Percentiles rank a stretch among this genome's conserved stretches.
These are phyloP conservation scores for Mormyrops attenuatus DNA, from an alignment of 2,797 vertebrate genomes.

Conservation along the genomic window DNA sequence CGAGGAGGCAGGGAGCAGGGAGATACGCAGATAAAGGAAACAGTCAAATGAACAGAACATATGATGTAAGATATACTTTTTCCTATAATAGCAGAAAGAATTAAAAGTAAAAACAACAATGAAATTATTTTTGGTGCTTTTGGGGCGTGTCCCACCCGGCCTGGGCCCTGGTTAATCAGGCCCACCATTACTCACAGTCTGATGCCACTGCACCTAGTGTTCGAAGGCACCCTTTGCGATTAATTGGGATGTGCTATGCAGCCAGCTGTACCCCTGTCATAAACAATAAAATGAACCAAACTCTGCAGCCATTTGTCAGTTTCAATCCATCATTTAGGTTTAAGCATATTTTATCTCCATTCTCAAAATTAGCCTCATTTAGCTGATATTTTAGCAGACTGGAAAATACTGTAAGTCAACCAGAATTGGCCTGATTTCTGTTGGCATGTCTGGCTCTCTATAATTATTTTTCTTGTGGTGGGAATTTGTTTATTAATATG, in stretches of 20 bases:
- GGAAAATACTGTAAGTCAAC: not conserved
- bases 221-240: not conserved
- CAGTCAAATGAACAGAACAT: not conserved
- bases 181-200: not conserved
- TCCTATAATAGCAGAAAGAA: not conserved
- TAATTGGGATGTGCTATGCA: not conserved
- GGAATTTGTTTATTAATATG: not conserved
- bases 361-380: not conserved
- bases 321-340: not conserved
- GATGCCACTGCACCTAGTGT: not conserved
- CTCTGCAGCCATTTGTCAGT: not conserved
- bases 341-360: not conserved
- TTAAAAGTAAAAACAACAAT: not conserved
- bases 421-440: not conserved
- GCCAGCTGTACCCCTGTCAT: not conserved
- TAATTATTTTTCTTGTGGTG: not conserved
- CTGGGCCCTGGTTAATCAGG: not conserved
- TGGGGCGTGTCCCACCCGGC: not conserved
- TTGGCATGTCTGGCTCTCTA: not conserved
- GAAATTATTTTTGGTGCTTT: not conserved
- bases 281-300: not conserved
- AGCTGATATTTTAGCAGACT: not conserved
- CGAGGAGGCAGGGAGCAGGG: not conserved
- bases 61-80: not conserved
- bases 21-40: not conserved